Base-by-base conservation (phyloP, 2,797 vertebrate genomes). In the Poecilia wingei region DNA sequence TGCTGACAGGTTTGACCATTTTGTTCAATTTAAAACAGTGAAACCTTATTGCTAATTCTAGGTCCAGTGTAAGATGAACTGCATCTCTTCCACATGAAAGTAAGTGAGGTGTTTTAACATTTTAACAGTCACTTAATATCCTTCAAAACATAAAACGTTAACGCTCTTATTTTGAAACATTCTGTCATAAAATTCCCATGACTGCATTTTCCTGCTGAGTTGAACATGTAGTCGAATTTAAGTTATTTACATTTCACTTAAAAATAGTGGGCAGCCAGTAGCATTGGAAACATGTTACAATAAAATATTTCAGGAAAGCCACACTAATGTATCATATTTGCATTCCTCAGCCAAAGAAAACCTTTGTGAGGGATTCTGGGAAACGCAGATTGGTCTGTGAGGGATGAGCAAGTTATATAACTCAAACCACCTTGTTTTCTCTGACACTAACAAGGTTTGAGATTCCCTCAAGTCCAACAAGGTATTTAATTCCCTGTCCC, bases 311-410 rank as follows among this genome's bases (percentile, higher is more conserved):
- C 13, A 46, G 6, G 69, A 71, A 71, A 71, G 12, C 69, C n/a
- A 3, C 69, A 31, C 25, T 31, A 14, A 46, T 71, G 69, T 47
- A 47, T 71, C 69, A 46, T 31, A 71, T 46, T 71, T 71, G 47
- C 71, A 72, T 72, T 72, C 71, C 71, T 72, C 46, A 51, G 71
- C 46, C 31, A 49, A 22, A 72, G 46, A 1, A 49, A 47, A 18
- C 18, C 9, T 49, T 46, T 72, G 45, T 33, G 31, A 66, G 33
- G 71, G 18, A 72, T 51, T 51, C 31, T 72, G 46, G 46, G 71
- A 51, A 31, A 36, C 1, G 4, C 28, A 5, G 71, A 4, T 66
- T 36, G 43, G 46, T 49, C 20, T 51, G 46, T 22, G 46, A 33
- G 71, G 71, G 12, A 36, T 72, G 46, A 22, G 20, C 46, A 22